A percentile compares a stretch with the other conserved stretches of the same genome.
Evolutionary conservation across 2,797 vertebrate genomes (phyloP).

Genomic region (Emys orbicularis): DNA sequence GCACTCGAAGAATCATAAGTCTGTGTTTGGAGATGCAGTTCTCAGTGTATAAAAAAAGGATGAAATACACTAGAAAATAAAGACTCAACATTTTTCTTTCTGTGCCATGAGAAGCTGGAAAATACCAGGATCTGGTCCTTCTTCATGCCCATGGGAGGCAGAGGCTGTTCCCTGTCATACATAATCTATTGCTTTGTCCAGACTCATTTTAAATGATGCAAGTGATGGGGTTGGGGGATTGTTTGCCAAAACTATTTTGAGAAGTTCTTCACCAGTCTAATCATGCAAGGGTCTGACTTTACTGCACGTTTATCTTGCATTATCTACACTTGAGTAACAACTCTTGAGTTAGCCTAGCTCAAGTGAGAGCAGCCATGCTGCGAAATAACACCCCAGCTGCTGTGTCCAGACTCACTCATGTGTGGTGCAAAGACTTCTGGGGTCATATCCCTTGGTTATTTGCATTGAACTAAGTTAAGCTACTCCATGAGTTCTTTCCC

Average conservation of each 20-base stretch:
- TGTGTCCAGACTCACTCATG: fast-evolving
- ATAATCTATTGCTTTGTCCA: neutral
- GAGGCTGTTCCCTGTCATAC: neutral
- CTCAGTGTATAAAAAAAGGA: neutral
- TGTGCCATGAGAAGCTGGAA: neutral
- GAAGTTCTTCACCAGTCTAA: neutral
- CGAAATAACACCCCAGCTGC: neutral
- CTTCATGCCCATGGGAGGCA: neutral
- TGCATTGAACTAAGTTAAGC: neutral
- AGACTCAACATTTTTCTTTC: neutral
- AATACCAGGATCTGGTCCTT: neutral
- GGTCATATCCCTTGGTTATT: neutral
- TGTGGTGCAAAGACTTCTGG: neutral
- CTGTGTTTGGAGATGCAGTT: neutral
- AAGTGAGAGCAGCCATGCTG: no score
- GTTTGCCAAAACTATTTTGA: no score
- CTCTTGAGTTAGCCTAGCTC: neutral
- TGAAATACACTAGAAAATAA: neutral
- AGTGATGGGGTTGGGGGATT: no score
- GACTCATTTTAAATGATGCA: no score
- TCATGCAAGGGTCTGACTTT: neutral
- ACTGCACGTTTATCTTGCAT: neutral
- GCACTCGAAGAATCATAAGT: no score
- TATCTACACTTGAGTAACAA: neutral
- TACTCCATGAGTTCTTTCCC: neutral